Base-by-base conservation (phyloP, 2,888 invertebrate genomes). In the Epinotia demarniana region DNA sequence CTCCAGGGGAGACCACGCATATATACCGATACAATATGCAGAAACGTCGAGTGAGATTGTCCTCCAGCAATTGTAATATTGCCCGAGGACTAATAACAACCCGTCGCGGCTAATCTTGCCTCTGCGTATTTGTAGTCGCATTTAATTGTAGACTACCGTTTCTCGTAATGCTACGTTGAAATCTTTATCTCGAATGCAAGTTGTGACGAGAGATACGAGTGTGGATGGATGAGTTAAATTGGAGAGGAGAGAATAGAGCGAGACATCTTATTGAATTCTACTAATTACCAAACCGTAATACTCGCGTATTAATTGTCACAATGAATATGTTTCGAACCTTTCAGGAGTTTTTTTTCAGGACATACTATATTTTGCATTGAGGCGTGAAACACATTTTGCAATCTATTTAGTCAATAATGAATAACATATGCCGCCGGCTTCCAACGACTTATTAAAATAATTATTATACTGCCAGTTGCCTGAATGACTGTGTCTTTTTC, bases 61-160 rank as follows among this genome's bases (percentile, higher is more conserved):
- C n/a, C 53, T n/a, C 18, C 58, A 68, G 66, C 72, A 72, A 67
- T 71, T 75, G 70, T 75, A 60, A 60, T 13, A 67, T 19, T 55
- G 64, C 75, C 72, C 33, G n/a, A 55, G 71, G 75, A 55, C 9
- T 72, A 75, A 67, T 67, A 75, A 75, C 58, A 58, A 39, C 39
- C 58, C 61, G 53, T 18, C 53, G 70, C 57, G 58, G 58, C 70
- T 55, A 57, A 61, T 71, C 60, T 33, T 19, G 66, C 11, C 66
- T 61, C 39, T 46, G 63, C 27, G 62, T 75, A 66, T 71, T 64
- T 58, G 58, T 70, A 70, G 39, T 61, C 33, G n/a, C 53, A 53
- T 69, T 62, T 74, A 74, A 74, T 69, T 75, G 66, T 66, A 66
- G 66, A 23, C 66, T 66, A 61, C 66, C 27, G 71, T 66, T 55